phyloP scores from a whole-genome alignment of 2,888 invertebrate genomes.

The Xylota segnis region DNA sequence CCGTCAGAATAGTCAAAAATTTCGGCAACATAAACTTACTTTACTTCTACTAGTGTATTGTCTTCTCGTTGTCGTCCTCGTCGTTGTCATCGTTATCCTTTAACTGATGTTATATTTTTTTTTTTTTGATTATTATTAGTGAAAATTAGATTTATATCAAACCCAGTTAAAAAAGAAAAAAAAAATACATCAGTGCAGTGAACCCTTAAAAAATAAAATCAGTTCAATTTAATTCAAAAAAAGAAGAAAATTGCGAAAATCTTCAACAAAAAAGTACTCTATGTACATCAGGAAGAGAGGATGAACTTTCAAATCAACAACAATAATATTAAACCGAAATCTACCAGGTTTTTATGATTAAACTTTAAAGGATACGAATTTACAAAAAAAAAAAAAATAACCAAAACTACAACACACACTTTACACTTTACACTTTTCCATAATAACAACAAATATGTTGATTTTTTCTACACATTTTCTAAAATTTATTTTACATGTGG shows the following conservation, averaged over 20 bases:
- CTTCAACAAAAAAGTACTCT: neutral
- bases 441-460: conserved; percentile 13
- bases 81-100: conserved; percentile 42
- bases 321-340: conserved; percentile 13
- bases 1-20: neutral
- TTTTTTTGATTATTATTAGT: neutral
- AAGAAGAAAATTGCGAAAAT: neutral
- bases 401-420: neutral
- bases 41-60: conserved; percentile 19
- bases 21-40: conserved; percentile 12
- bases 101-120: conserved; percentile 11
- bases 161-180: neutral
- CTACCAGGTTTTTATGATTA: conserved; percentile 27
- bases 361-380: neutral
- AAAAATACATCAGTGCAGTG: conserved; percentile 53
- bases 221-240: no score
- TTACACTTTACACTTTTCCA: conserved; percentile 18
- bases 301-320: conserved; percentile 7
- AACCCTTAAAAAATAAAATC: conserved; percentile 3
- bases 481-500: conserved; percentile 10
- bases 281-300: conserved; percentile 8
- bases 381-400: neutral
- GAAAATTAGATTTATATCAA: neutral
- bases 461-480: neutral
- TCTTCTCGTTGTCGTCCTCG: conserved; percentile 19